Evolutionary conservation across 2,797 vertebrate species (phyloP).

Genomic region (Etheostoma nigrum): DNA sequence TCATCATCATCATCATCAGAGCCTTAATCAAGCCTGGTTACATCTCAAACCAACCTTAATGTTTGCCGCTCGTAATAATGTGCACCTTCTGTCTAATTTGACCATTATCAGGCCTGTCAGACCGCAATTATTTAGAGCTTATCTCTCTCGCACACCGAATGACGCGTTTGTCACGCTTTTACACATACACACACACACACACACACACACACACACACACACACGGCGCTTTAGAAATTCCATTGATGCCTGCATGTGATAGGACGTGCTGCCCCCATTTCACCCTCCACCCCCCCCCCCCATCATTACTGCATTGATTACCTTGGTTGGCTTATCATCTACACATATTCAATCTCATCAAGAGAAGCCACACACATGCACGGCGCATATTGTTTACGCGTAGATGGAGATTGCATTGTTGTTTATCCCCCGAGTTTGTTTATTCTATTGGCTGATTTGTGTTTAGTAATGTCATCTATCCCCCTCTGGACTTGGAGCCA

Average conservation of each 20-base stretch:
- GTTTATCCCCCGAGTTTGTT: constrained; percentile 75
- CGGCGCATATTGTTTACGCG: constrained; percentile 65
- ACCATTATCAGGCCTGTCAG: constrained; percentile 89
- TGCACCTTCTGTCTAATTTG: constrained; percentile 87
- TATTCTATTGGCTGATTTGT: constrained; percentile 79
- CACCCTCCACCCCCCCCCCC: constrained; percentile 4
- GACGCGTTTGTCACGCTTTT: constrained; percentile 85
- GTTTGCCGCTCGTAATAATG: constrained; percentile 78
- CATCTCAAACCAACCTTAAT: constrained; percentile 76
- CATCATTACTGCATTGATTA: constrained; percentile 83
- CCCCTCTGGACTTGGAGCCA: constrained; percentile 67
- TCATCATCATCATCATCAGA: constrained; percentile 59
- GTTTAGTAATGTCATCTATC: constrained; percentile 79
- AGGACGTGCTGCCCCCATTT: constrained; percentile 43
- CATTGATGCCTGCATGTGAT: constrained; percentile 79
- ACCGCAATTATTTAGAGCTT: constrained; percentile 88
- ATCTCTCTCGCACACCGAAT: constrained; percentile 85
- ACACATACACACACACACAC: constrained; percentile 59
- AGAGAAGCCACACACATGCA: constrained; percentile 53
- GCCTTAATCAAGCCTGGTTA: constrained; percentile 74
- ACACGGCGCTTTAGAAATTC: constrained; percentile 72
- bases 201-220: constrained; percentile 20
- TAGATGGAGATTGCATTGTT: constrained; percentile 80
- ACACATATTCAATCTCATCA: constrained; percentile 79
- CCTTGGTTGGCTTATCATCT: constrained; percentile 76